Conservation (phyloP, 2,888 invertebrate species). For the Hermaeophaga mercurialis region DNA sequence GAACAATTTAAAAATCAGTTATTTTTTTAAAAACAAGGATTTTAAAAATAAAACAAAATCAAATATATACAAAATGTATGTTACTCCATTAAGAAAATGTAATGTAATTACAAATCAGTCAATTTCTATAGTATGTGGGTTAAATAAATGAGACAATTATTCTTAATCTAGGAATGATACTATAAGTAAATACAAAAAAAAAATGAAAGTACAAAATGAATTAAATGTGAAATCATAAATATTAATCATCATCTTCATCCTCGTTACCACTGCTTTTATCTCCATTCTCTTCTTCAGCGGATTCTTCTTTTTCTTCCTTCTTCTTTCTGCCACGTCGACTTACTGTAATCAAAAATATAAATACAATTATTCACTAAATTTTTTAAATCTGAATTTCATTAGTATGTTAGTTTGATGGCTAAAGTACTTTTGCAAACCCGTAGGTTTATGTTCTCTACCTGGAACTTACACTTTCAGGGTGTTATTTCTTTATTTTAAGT, state of each 20-base stretch:
- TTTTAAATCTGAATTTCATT: too few species aligned
- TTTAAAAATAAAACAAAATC: neutral
- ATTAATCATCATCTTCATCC: constrained; percentile 28
- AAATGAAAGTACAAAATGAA: too few species aligned
- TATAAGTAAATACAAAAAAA: constrained; percentile 4
- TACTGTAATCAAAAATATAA: constrained; percentile 23
- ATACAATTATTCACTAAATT: too few species aligned
- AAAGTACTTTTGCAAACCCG: too few species aligned
- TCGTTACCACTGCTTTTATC: constrained; percentile 34
- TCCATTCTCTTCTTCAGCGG: constrained; percentile 33
- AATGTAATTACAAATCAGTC: constrained; percentile 4
- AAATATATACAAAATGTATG: constrained; percentile 8
- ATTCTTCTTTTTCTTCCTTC: constrained; percentile 35
- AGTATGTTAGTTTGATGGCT: too few species aligned
- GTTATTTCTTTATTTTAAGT: too few species aligned
- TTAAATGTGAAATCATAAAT: constrained; percentile 2
- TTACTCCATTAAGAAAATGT: neutral
- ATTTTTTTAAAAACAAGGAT: too few species aligned
- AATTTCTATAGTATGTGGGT: neutral
- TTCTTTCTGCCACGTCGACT: constrained; percentile 30
- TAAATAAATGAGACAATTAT: too few species aligned
- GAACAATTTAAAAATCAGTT: too few species aligned
- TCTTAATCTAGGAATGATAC: neutral
- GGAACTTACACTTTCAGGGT: too few species aligned
- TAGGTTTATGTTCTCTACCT: too few species aligned